Conservation (phyloP, 2,113 vertebrate genomes). For the Mola mola region DNA sequence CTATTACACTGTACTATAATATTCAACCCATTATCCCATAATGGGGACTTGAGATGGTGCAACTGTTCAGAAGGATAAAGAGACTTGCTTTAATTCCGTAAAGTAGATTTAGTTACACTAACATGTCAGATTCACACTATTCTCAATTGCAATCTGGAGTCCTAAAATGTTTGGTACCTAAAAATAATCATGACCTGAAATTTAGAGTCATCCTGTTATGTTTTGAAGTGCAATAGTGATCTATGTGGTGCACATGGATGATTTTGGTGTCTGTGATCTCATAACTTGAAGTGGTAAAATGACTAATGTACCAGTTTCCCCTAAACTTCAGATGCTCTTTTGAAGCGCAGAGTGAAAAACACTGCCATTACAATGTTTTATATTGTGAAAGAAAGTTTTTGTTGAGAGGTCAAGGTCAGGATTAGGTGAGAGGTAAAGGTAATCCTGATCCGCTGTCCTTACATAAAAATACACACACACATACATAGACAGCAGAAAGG, state of each 20-base stretch:
- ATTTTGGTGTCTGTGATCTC: slow-evolving; percentile 30
- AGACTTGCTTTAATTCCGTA: slow-evolving; percentile 21
- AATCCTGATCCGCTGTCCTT: slow-evolving; percentile 41
- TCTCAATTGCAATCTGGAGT: slow-evolving; percentile 28
- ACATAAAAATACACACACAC: slow-evolving; percentile 24
- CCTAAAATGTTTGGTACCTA: slow-evolving; percentile 28
- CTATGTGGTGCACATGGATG: slow-evolving; percentile 29
- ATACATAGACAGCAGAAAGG: slow-evolving; percentile 3
- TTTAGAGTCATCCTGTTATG: slow-evolving; percentile 6
- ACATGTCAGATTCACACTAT: slow-evolving; percentile 37
- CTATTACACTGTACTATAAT: too few species aligned
- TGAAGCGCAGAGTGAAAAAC: slow-evolving; percentile 61
- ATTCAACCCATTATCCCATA: too few species aligned
- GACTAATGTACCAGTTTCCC: slow-evolving; percentile 33
- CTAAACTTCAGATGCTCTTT: slow-evolving; percentile 35
- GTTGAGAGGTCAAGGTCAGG: slow-evolving; percentile 50
- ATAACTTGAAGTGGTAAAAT: slow-evolving; percentile 18
- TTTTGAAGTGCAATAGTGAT: slow-evolving; percentile 36
- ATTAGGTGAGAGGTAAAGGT: slow-evolving; percentile 62
- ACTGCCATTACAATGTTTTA: slow-evolving; percentile 62
- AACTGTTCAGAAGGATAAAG: not conserved
- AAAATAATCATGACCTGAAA: slow-evolving; percentile 17
- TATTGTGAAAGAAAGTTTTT: slow-evolving; percentile 40
- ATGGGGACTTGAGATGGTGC: too few species aligned
- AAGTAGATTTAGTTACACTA: slow-evolving; percentile 24